Conservation (phyloP, 2,113 vertebrate species). For the Ranitomeya variabilis region DNA sequence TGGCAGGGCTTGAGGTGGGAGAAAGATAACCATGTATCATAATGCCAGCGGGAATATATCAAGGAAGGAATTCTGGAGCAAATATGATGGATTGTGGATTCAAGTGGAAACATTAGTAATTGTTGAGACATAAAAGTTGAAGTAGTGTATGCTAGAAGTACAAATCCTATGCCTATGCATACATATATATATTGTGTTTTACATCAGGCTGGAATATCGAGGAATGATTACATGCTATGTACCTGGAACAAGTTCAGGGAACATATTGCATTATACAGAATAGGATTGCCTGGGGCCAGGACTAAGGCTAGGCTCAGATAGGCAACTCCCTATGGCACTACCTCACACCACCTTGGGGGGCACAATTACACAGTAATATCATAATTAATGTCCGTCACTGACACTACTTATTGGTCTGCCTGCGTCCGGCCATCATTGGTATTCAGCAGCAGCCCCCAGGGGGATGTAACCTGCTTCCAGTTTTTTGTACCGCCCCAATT, state of each 20-base stretch:
- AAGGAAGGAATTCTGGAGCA: not conserved
- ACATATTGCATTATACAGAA: too few species aligned
- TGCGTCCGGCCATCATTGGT: too few species aligned
- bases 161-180: not conserved
- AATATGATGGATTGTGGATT: slow-evolving; percentile 63
- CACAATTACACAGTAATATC: too few species aligned
- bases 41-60: slow-evolving; percentile 46
- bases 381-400: too few species aligned
- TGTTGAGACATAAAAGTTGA: not conserved
- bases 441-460: too few species aligned
- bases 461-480: too few species aligned
- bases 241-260: not conserved
- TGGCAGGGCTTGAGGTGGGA: slow-evolving; percentile 68
- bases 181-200: not conserved
- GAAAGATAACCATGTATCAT: slow-evolving; percentile 73
- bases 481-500: too few species aligned
- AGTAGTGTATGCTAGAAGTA: not conserved
- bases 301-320: too few species aligned
- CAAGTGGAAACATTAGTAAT: slow-evolving; percentile 10
- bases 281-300: too few species aligned
- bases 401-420: too few species aligned
- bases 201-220: not conserved
- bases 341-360: too few species aligned
- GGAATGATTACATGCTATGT: not conserved
- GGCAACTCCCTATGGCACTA: too few species aligned